Evolutionary conservation across 2,888 invertebrate genomes (phyloP), one percentile per base, ranked within the genome.

Genomic region (Clanis bilineata): DNA sequence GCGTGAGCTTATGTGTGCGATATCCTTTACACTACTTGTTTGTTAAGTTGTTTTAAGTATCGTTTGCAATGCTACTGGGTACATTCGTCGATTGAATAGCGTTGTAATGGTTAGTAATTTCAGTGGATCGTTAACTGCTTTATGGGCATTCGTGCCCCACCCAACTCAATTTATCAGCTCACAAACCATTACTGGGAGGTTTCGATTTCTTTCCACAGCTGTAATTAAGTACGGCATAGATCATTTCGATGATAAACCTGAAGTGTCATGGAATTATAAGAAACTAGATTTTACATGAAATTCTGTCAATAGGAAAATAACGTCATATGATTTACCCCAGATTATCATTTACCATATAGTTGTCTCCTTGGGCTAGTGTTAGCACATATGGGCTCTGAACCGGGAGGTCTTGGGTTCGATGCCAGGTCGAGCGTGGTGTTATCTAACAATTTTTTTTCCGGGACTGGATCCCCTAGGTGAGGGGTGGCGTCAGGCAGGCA

Each of bases 101-200:
- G 61, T 7, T 18, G 41, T 78, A 77, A 77, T 76, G 74, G 74
- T 65, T 72, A 76, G 77, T 80, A 79, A 80, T 84, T 82, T 80
- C 60, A 68, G 69, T 64, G 59, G 69, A 72, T 82, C 79, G 77
- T 82, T 85, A 83, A 83, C 82, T 83, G 73, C 82, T 85, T 81
- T 74, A 81, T 76, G 75, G 76, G 74, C 75, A 72, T 76, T 77
- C 77, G 69, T 71, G 74, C 71, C 71, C 73, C 73, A 66, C 72
- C 76, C 71, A 44, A 60, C 72, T 71, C 76, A 71, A 80, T 83
- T 79, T 79, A 79, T 81, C 77, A 77, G 73, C 68, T 71, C 66
- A 63, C 64, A 69, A 66, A 61, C 76, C 79, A 83, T 84, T 82
- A 83, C 73, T 69, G 72, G 64, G 64, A 68, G 72, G 67, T 72